phyloP scores from a whole-genome alignment of 2,888 invertebrate genomes.

The Mesorhabditis belari region DNA sequence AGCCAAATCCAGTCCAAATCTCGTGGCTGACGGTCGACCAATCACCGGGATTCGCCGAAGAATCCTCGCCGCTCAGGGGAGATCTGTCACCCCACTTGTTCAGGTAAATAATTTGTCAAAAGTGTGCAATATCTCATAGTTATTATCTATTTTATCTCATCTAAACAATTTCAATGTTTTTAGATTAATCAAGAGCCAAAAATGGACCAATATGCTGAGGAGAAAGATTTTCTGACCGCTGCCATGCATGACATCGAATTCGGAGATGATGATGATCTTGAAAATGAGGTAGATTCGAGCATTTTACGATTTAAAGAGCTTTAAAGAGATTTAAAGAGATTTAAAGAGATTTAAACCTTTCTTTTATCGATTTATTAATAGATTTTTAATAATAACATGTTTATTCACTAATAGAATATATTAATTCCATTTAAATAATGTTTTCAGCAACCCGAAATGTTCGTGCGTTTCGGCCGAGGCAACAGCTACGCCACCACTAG shows the following conservation, averaged over 20 bases:
- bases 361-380: no score
- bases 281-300: no score
- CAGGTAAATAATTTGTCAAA: not conserved
- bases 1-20: not conserved
- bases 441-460: no score
- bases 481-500: not conserved
- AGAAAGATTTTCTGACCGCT: not conserved
- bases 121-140: no score
- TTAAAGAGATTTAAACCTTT: no score
- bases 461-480: not conserved
- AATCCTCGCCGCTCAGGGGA: not conserved
- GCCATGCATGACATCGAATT: not conserved
- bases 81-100: not conserved
- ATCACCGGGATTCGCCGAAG: not conserved
- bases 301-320: no score
- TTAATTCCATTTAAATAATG: no score
- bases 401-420: no score
- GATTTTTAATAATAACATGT: no score
- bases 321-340: no score
- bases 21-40: not conserved
- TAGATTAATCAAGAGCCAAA: not conserved
- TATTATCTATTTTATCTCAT: no score
- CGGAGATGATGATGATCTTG: not conserved
- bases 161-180: no score
- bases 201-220: not conserved